These are phyloP conservation scores for Tapirus terrestris DNA, from an alignment of 2,113 vertebrate genomes.

Conservation along the genomic window DNA sequence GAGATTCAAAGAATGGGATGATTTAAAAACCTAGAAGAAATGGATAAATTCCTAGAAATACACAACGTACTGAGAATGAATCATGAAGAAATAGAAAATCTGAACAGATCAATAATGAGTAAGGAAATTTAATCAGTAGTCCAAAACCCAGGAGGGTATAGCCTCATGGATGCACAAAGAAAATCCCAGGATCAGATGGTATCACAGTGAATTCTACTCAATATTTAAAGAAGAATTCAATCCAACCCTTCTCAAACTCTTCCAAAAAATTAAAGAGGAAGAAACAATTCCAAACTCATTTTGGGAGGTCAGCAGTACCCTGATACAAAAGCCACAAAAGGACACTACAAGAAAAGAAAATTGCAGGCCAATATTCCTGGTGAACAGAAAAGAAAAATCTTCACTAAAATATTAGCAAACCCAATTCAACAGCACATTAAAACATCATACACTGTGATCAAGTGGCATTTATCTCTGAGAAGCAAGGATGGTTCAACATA, in stretches of 20 bases:
- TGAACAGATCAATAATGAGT: not conserved
- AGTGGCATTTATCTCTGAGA: not conserved
- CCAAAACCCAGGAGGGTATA: no score
- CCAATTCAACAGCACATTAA: not conserved
- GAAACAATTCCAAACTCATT: not conserved
- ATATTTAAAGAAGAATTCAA: not conserved
- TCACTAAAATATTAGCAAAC: not conserved
- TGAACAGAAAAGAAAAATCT: not conserved
- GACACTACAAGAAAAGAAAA: not conserved
- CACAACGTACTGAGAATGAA: not conserved
- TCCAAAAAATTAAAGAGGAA: not conserved
- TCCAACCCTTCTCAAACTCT: not conserved
- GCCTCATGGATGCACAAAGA: no score
- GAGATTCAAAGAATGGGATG: not conserved
- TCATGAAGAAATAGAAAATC: not conserved
- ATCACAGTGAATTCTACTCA: not conserved
- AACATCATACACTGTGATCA: not conserved
- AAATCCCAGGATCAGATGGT: not conserved
- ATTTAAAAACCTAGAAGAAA: not conserved
- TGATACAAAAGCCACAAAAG: not conserved
- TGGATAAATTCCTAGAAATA: not conserved
- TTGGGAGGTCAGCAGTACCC: not conserved
- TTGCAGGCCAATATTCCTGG: not conserved
- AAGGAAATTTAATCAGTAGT: not conserved
- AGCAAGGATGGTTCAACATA: not conserved